These are phyloP conservation scores for Matsumurasca onukii DNA, from an alignment of 1,140 invertebrate genomes.

Conservation along the genomic window DNA sequence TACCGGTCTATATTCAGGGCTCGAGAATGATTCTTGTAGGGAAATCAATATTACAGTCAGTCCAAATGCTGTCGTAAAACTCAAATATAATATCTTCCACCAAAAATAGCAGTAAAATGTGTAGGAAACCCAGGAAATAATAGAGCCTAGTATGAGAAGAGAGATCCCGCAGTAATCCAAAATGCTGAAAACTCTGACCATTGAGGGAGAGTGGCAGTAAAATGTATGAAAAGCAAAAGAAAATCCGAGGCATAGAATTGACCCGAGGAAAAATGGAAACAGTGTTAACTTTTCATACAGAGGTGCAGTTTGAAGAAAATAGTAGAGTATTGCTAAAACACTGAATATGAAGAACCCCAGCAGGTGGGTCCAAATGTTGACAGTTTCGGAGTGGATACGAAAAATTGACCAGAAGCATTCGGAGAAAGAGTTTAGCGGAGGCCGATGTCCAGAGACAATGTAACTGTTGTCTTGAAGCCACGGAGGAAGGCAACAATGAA, in stretches of 20 bases:
- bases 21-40: background rate
- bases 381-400: conserved; percentile 88
- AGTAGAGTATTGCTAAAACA: conserved; percentile 81
- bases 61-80: background rate
- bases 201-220: conserved; percentile 95
- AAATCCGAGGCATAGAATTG: conserved; percentile 95
- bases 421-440: conserved; percentile 91
- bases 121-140: conserved; percentile 99
- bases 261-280: conserved; percentile 90
- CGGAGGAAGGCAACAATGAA: too few relatives aligned
- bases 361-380: conserved; percentile 97
- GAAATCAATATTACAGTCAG: background rate
- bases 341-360: conserved; percentile 77
- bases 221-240: conserved; percentile 98
- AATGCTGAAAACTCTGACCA: conserved; percentile 79
- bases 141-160: conserved; percentile 96
- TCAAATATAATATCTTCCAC: conserved; percentile 46
- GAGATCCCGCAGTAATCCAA: conserved; percentile 98
- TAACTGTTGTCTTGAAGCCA: conserved; percentile 99
- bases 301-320: conserved; percentile 69
- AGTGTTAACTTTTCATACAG: conserved; percentile 88
- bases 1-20: background rate
- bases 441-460: conserved; percentile 89
- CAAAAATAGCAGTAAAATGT: conserved; percentile 95
- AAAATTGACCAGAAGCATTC: conserved; percentile 98